Percentiles rank a stretch among this genome's conserved stretches.
Evolutionary conservation across 64 coral and sea anemone species (phyloP).

Genomic region (Cladopsammia gracilis): DNA sequence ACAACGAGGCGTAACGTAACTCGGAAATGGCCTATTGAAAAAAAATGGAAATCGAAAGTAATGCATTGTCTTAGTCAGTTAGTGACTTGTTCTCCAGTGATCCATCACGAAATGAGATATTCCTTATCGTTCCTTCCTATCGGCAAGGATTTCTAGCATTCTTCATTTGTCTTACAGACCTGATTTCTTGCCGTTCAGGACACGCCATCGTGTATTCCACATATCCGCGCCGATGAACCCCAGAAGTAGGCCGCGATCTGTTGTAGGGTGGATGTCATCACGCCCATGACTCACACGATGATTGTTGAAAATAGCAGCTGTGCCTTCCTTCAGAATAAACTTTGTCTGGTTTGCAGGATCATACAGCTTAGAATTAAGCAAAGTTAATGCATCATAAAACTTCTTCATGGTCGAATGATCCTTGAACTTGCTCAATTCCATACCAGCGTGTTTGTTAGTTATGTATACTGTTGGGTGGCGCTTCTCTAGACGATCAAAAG

Average conservation of each 20-base stretch:
- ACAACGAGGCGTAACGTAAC: no score
- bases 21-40: no score
- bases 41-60: no score
- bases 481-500: neutral
- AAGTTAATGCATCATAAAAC: constrained; percentile 50
- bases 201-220: constrained; percentile 57
- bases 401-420: constrained; percentile 56
- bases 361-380: constrained; percentile 34
- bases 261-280: constrained; percentile 37
- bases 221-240: constrained; percentile 30
- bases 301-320: constrained; percentile 64
- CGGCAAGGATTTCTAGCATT: constrained; percentile 59
- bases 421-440: constrained; percentile 1
- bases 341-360: constrained; percentile 37
- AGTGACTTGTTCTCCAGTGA: no score
- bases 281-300: constrained; percentile 58
- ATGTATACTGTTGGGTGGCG: neutral
- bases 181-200: constrained; percentile 58
- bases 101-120: no score
- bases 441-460: neutral
- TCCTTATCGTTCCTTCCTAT: constrained; percentile 27
- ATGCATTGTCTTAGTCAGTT: no score
- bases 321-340: constrained; percentile 55
- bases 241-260: constrained; percentile 21
- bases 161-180: constrained; percentile 70